phyloP scores from a whole-genome alignment of 2,797 vertebrate genomes.

The Pipistrellus nathusii region DNA sequence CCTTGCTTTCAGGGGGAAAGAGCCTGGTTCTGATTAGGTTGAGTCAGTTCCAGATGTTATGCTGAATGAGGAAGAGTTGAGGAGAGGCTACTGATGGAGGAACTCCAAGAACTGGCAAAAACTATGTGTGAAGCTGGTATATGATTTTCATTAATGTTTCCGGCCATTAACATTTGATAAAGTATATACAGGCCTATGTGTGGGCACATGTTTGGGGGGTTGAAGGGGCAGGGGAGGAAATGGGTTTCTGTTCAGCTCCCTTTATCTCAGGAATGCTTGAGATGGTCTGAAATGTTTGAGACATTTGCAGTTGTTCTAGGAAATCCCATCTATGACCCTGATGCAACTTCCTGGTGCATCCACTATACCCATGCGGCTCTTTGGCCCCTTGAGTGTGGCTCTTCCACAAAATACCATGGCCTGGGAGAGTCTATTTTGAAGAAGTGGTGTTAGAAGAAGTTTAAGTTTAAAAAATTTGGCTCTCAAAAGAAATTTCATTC shows the following conservation, averaged over 20 bases:
- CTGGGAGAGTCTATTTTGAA: too few species aligned
- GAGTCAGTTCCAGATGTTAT: conserved; percentile 5
- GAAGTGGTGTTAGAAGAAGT: too few species aligned
- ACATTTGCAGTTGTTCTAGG: neutral
- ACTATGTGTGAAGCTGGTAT: neutral
- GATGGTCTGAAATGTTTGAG: neutral
- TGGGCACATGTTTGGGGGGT: neutral
- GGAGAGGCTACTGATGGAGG: neutral
- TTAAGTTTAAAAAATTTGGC: too few species aligned
- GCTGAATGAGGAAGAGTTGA: neutral
- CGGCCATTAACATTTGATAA: conserved; percentile 18
- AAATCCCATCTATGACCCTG: neutral
- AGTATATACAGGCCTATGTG: neutral
- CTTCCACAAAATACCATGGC: too few species aligned
- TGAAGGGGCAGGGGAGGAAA: neutral
- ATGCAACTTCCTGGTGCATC: neutral
- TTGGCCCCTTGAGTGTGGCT: too few species aligned
- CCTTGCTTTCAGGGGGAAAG: neutral
- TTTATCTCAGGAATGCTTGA: neutral
- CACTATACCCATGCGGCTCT: neutral
- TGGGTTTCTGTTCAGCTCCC: conserved; percentile 16
- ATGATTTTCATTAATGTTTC: conserved; percentile 25
- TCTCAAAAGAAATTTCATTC: too few species aligned
- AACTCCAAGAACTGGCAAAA: conserved; percentile 30
- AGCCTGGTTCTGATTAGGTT: neutral